Conservation (phyloP, 2,888 invertebrate genomes). For the Dioctria linearis region DNA sequence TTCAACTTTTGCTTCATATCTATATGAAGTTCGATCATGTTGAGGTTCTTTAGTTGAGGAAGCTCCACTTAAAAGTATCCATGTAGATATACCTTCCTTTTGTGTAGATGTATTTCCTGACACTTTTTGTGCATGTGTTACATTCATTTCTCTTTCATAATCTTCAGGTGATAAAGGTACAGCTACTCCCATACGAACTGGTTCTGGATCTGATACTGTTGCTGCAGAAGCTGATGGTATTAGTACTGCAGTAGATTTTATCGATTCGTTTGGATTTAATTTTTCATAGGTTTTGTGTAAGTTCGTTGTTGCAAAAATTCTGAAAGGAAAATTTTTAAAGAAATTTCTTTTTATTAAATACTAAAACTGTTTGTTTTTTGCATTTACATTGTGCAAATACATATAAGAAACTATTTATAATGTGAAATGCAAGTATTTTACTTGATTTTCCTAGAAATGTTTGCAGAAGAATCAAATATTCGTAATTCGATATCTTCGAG, state of each 20-base stretch:
- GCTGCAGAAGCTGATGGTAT: not conserved
- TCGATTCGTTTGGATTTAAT: not conserved
- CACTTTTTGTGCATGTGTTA: constrained; percentile 28
- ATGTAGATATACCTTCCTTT: constrained; percentile 81
- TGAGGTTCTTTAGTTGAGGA: constrained; percentile 69
- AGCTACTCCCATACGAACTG: constrained; percentile 78
- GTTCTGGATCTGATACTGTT: constrained; percentile 58
- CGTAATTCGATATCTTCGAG: too few species aligned
- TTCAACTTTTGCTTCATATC: constrained; percentile 59
- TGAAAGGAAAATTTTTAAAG: not conserved
- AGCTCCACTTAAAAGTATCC: constrained; percentile 80
- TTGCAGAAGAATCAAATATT: too few species aligned
- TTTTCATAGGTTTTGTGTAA: constrained; percentile 41
- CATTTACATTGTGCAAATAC: too few species aligned
- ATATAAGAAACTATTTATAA: too few species aligned
- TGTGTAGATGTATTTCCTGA: constrained; percentile 73
- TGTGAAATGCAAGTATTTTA: too few species aligned
- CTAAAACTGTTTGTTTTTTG: too few species aligned
- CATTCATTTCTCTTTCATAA: constrained; percentile 72
- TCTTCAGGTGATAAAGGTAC: constrained; percentile 78
- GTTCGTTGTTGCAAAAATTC: constrained; percentile 27
- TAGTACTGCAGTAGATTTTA: too few species aligned
- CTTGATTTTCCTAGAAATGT: too few species aligned
- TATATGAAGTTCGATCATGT: constrained; percentile 60
- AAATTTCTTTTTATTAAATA: too few species aligned